Evolutionary conservation across 2,797 vertebrate species (phyloP).

Genomic region (Hyperoplus lanceolatus): DNA sequence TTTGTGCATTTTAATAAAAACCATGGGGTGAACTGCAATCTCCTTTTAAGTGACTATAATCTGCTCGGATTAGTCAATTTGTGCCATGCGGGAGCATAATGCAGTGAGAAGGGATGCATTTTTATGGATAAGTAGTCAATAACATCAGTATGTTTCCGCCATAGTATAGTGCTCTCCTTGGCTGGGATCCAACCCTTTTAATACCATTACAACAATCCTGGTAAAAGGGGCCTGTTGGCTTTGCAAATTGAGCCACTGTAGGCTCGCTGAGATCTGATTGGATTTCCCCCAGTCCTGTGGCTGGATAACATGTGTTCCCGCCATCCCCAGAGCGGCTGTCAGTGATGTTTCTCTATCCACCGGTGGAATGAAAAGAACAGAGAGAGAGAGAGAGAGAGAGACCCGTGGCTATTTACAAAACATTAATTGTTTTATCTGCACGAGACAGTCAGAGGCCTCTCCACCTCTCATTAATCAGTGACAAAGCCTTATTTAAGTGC

Average conservation of each 20-base stretch:
- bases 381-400: constrained; percentile 61
- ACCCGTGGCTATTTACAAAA: constrained; percentile 83
- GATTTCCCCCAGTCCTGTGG: constrained; percentile 78
- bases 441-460: constrained; percentile 73
- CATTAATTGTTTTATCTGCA: constrained; percentile 83
- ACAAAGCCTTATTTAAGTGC: constrained; percentile 85
- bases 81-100: constrained; percentile 72
- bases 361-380: constrained; percentile 30
- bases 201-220: constrained; percentile 81
- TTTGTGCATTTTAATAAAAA: constrained; percentile 76
- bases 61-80: constrained; percentile 73
- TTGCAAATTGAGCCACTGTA: constrained; percentile 79
- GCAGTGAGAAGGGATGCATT: constrained; percentile 74
- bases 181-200: constrained; percentile 79
- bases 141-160: constrained; percentile 80
- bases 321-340: constrained; percentile 83
- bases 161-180: constrained; percentile 67
- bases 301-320: constrained; percentile 84
- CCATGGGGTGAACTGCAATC: constrained; percentile 71
- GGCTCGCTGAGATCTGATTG: constrained; percentile 79
- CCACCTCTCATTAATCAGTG: constrained; percentile 86
- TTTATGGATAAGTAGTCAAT: constrained; percentile 85
- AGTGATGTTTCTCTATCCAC: constrained; percentile 67
- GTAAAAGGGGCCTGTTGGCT: constrained; percentile 80
- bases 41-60: constrained; percentile 81